These are phyloP conservation scores for Drosophila anomelani DNA, from an alignment of 2,888 invertebrate genomes.

Conservation along the genomic window DNA sequence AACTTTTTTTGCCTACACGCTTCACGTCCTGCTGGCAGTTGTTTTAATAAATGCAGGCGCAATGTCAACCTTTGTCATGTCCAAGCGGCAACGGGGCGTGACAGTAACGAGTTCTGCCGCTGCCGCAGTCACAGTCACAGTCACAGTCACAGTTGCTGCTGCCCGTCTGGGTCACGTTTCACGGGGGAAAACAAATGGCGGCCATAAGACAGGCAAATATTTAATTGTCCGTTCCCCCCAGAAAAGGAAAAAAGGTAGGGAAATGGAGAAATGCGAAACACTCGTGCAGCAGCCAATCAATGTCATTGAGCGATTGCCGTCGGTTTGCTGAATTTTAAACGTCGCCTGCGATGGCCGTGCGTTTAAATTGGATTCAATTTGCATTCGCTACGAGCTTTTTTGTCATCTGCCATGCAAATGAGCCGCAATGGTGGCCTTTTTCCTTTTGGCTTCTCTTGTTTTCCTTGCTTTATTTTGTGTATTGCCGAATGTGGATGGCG, in stretches of 20 bases:
- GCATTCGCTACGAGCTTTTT: constrained; percentile 19
- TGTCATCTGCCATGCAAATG: constrained; percentile 19
- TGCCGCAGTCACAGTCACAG: not conserved
- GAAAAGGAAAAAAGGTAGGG: not conserved
- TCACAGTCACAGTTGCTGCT: constrained; percentile 9
- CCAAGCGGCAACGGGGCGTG: constrained; percentile 63
- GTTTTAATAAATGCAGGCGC: constrained; percentile 74
- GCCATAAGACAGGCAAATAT: constrained; percentile 47
- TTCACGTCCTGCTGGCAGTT: constrained; percentile 55
- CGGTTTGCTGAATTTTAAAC: constrained; percentile 25
- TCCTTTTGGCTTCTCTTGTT: not conserved
- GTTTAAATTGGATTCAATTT: constrained; percentile 45
- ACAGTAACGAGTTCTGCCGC: constrained; percentile 65
- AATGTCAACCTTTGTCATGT: constrained; percentile 78
- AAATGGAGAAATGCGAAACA: constrained; percentile 20
- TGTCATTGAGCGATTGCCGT: constrained; percentile 49
- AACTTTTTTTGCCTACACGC: constrained; percentile 37
- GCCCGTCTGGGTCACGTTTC: constrained; percentile 13
- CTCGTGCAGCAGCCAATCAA: constrained; percentile 59
- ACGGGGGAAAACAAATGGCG: constrained; percentile 31
- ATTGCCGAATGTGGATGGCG: constrained; percentile 1
- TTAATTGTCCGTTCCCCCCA: constrained; percentile 41
- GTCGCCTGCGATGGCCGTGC: constrained; percentile 7
- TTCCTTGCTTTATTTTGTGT: not conserved
- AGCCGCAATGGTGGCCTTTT: constrained; percentile 7